Evolutionary conservation across 2,797 vertebrate genomes (phyloP), one percentile per base, ranked within the genome.

Genomic region (Florisuga fusca): DNA sequence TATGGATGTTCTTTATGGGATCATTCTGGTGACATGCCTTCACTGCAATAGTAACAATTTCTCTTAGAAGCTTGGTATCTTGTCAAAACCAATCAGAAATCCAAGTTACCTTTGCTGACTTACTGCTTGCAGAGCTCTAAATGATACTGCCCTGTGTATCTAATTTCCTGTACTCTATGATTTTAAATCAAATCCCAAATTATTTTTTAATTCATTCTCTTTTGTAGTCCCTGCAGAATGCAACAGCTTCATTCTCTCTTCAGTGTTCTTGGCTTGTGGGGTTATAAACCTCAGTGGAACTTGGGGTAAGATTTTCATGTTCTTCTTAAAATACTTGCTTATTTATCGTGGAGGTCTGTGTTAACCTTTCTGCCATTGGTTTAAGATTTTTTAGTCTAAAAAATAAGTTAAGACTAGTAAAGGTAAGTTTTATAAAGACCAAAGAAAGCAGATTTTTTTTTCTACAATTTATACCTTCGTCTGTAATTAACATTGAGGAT

Each of bases 201-300:
- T 79, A 80, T 86, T 90, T 94, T 67, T 94, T 94, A 77, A 90
- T 89, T 94, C 91, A 26, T 95, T 59, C 66, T 96, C 58, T 93
- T 83, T 94, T 94, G 55, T 84, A 89, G 93, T 84, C 74, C 43
- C 63, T 81, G 59, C 66, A 82, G 90, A 86, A 77, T 7, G 45
- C 66, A 84, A 67, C 90, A 59, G 29, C 78, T 95, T 96, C 59
- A 48, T 86, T 85, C 89, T 80, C 12, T 89, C 88, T 71, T 83
- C 66, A 16, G 66, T 89, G 82, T 87, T 89, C 46, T 89, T 75
- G 29, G 33, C 50, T 91, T 84, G 45, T 79, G 90, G 87, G 93
- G 41, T 89, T 72, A 55, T 85, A 93, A 88, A 85, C 53, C 73
- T 89, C 21, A 19, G 38, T 93, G 92, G 81, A 95, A 84, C 80